Evolutionary conservation across 1,140 invertebrate genomes (phyloP), one percentile per base, ranked within the genome.

Genomic region (Spodoptera frugiperda): DNA sequence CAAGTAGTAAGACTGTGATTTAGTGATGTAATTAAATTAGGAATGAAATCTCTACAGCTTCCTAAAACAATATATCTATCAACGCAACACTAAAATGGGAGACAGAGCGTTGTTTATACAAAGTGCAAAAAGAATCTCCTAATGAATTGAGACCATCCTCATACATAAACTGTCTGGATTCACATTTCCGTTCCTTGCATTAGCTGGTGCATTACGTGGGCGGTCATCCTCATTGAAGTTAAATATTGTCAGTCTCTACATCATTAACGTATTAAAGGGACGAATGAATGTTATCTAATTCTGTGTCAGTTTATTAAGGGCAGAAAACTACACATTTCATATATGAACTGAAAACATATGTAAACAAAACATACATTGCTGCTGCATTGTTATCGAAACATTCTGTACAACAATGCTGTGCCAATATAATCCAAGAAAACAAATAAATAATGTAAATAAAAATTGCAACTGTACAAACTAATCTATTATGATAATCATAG

Each of bases 211-310:
- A 84, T 46, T 53, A 33, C 44, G 90, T 91, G 78, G 90, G 90
- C 87, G 89, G 78, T 78, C 87, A 85, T 90, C 90, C 90, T 91
- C 84, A 87, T 90, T 90, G 76, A 73, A 76, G 82, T 63, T 84
- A 86, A 89, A 82, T 87, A 84, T 81, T 70, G 54, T 76, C 76
- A 76, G 76, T 78, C 51, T 53, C 17, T 19, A 65, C 53, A 63
- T 76, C 77, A 78, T 81, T 79, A 79, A 53, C 46, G 65, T 72
- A 68, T 81, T 76, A 80, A 76, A 68, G 70, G 53, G 53, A 55
- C 51, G 51, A 78, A 59, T 68, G 54, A 61, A 49, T 49, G 57
- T 49, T 59, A 55, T 71, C 46, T 48, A 21, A 59, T 48, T 57
- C 44, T 73, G 10, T 59, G 53, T 48, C 39, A 48, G 54, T 19